phyloP scores from a whole-genome alignment of 23 tunicate genomes.

The Halocynthia aurantium region DNA sequence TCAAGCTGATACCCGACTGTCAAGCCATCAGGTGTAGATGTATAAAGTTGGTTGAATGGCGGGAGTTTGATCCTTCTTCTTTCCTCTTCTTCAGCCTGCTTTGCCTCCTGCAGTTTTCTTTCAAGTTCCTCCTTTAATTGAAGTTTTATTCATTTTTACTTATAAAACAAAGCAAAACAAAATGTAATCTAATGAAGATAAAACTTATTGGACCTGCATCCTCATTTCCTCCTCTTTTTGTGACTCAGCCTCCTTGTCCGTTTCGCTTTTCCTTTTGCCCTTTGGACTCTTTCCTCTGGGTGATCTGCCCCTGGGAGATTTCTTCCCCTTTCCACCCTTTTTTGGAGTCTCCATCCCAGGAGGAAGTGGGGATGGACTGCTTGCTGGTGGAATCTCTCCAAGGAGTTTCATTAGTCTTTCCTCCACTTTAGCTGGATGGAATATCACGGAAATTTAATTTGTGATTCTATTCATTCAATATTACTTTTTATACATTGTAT shows the following conservation, averaged over 20 bases:
- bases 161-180: neutral
- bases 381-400: conserved; percentile 65
- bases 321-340: conserved; percentile 52
- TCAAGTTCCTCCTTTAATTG: conserved; percentile 64
- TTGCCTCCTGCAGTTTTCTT: conserved; percentile 60
- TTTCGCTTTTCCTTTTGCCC: conserved; percentile 42
- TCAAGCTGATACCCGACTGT: conserved; percentile 62
- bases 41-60: conserved; percentile 59
- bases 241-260: conserved; percentile 73
- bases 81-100: conserved; percentile 55
- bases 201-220: conserved; percentile 40
- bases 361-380: conserved; percentile 70
- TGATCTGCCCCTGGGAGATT: conserved; percentile 46
- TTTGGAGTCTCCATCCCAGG: conserved; percentile 75
- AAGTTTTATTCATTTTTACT: neutral
- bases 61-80: conserved; percentile 45
- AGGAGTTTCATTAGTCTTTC: conserved; percentile 35
- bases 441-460: no score
- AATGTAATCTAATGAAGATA: neutral
- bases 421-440: conserved; percentile 52
- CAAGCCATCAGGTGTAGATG: conserved; percentile 83
- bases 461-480: no score
- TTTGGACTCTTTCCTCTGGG: conserved; percentile 89
- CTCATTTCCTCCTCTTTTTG: conserved; percentile 58
- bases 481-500: no score